These are phyloP conservation scores for Synergus umbraculus DNA, from an alignment of 2,888 invertebrate species.

Conservation along the genomic window DNA sequence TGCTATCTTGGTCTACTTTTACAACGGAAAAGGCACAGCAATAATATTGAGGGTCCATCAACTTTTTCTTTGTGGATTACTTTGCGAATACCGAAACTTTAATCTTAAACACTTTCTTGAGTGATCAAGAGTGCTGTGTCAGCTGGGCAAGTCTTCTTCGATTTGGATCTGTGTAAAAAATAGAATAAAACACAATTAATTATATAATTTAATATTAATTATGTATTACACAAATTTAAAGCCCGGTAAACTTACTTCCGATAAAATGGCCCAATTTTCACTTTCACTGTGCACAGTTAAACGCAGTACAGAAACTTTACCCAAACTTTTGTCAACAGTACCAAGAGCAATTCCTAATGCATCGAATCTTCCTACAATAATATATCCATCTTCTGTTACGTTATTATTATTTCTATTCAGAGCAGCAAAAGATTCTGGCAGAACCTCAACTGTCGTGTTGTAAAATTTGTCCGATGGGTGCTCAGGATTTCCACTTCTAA, in stretches of 20 bases:
- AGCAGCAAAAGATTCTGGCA: constrained; percentile 79
- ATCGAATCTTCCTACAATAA: constrained; percentile 85
- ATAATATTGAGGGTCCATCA: constrained; percentile 35
- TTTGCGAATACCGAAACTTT: constrained; percentile 12
- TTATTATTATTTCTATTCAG: constrained; percentile 80
- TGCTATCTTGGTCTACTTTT: constrained; percentile 5
- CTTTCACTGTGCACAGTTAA: constrained; percentile 89
- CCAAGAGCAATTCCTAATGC: constrained; percentile 90
- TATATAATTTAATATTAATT: constrained; percentile 28
- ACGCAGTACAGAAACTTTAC: constrained; percentile 85
- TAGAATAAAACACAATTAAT: constrained; percentile 31
- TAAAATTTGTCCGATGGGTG: constrained; percentile 93
- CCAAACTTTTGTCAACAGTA: constrained; percentile 82
- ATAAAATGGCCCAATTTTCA: constrained; percentile 93
- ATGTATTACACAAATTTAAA: constrained; percentile 1
- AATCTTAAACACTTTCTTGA: constrained; percentile 6
- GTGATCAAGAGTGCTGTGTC: constrained; percentile 62
- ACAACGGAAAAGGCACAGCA: constrained; percentile 38
- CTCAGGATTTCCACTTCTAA: constrained; percentile 93
- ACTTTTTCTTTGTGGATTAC: constrained; percentile 21
- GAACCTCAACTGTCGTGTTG: constrained; percentile 90
- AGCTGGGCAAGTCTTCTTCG: constrained; percentile 74
- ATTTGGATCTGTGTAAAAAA: constrained; percentile 72
- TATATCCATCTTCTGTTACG: constrained; percentile 84
- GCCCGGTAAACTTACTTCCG: constrained; percentile 84